Evolutionary conservation across 2,113 vertebrate species (phyloP).

Genomic region (Sceloporus tristichus): DNA sequence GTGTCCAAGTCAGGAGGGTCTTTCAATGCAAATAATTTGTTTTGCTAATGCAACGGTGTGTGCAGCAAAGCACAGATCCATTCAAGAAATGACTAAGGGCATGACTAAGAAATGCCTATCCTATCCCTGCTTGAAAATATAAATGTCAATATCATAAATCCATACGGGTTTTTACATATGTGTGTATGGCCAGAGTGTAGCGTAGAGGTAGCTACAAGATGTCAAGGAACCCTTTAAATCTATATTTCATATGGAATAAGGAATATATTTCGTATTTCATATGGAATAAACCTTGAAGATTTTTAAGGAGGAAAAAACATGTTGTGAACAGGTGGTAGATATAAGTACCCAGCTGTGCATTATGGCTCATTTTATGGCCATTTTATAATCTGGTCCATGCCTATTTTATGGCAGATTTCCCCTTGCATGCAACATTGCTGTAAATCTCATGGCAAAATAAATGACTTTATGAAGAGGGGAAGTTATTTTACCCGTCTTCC

Average conservation of each 20-base stretch:
- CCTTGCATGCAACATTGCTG: slow-evolving; percentile 57
- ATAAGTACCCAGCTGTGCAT: slow-evolving; percentile 70
- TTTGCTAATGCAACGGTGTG: fast-evolving
- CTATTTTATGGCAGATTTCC: slow-evolving; percentile 70
- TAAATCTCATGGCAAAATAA: slow-evolving; percentile 75
- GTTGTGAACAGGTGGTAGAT: slow-evolving; percentile 70
- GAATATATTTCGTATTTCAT: not conserved
- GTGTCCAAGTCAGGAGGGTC: not conserved
- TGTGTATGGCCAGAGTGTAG: not conserved
- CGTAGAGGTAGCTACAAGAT: not conserved
- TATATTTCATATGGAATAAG: slow-evolving; percentile 4
- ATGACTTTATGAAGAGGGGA: not conserved
- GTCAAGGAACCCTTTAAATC: slow-evolving; percentile 28
- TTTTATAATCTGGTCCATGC: slow-evolving; percentile 64
- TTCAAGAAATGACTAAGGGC: not conserved
- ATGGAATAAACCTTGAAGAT: slow-evolving; percentile 48
- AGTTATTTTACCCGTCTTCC: not conserved
- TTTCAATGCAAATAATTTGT: not conserved
- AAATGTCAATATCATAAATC: not conserved
- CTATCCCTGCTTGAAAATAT: not conserved
- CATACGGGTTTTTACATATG: not conserved
- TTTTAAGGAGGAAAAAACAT: slow-evolving; percentile 38
- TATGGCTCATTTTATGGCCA: slow-evolving; percentile 66
- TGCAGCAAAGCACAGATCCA: not conserved
- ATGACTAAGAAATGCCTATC: not conserved